phyloP scores from a whole-genome alignment of 2,888 invertebrate genomes.

The Eueremaeus valkanovi region DNA sequence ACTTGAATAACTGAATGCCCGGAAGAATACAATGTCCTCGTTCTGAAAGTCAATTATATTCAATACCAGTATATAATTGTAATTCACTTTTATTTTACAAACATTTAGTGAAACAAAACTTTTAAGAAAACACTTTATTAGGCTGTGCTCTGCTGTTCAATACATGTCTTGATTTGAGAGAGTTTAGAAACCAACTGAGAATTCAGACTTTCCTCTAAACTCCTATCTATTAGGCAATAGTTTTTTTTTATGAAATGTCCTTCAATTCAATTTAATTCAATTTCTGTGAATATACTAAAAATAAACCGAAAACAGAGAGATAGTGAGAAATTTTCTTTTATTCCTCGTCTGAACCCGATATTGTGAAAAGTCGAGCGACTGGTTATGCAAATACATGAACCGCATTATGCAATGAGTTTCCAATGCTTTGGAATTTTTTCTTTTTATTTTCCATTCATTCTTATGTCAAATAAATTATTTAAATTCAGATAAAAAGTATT shows the following conservation, averaged over 20 bases:
- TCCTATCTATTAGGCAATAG: no score
- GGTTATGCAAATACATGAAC: constrained; percentile 26
- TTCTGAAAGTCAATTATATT: not conserved
- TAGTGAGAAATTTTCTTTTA: not conserved
- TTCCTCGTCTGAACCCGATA: not conserved
- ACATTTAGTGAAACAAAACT: not conserved
- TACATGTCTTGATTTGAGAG: no score
- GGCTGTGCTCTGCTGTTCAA: no score
- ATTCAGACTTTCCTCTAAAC: no score
- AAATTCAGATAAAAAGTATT: no score
- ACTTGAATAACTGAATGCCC: not conserved
- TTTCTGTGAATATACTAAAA: not conserved
- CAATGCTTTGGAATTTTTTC: not conserved
- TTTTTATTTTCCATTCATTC: not conserved
- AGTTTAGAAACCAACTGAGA: no score
- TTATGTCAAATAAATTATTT: no score
- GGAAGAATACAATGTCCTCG: constrained; percentile 9
- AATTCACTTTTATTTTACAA: not conserved
- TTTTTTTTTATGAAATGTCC: not conserved
- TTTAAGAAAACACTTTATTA: not conserved
- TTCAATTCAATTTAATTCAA: not conserved
- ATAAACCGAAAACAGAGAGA: constrained; percentile 3
- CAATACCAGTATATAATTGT: not conserved
- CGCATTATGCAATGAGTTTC: not conserved
- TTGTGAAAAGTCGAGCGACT: not conserved